Evolutionary conservation across 2,113 vertebrate species (phyloP).

Genomic region (Heterotilapia buettikoferi): DNA sequence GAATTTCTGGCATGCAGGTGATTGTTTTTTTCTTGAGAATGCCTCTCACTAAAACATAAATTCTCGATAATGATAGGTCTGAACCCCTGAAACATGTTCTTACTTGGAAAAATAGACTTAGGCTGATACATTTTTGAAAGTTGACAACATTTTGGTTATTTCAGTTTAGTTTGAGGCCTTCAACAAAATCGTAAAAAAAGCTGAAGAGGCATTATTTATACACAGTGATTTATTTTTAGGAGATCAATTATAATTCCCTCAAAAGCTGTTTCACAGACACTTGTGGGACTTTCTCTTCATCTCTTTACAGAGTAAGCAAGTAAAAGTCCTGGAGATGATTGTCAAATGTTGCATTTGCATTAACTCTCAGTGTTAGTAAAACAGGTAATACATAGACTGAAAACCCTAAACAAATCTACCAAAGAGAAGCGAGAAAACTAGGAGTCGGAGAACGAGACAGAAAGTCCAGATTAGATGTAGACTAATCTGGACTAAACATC

Average conservation of each 20-base stretch:
- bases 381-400: neutral
- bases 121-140: neutral
- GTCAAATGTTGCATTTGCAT: neutral
- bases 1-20: constrained; percentile 20
- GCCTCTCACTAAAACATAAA: neutral
- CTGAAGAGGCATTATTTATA: neutral
- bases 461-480: neutral
- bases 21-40: neutral
- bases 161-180: neutral
- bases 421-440: neutral
- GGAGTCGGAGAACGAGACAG: neutral
- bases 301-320: neutral
- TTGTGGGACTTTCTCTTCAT: neutral
- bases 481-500: neutral
- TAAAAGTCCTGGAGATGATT: neutral
- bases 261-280: neutral
- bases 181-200: neutral
- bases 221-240: neutral
- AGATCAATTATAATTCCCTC: neutral
- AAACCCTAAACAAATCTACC: neutral
- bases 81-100: neutral
- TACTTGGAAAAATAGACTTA: neutral
- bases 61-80: neutral
- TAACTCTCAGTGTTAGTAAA: neutral
- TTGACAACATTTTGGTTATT: neutral